phyloP scores from a whole-genome alignment of 2,113 vertebrate genomes.

The Solea senegalensis region DNA sequence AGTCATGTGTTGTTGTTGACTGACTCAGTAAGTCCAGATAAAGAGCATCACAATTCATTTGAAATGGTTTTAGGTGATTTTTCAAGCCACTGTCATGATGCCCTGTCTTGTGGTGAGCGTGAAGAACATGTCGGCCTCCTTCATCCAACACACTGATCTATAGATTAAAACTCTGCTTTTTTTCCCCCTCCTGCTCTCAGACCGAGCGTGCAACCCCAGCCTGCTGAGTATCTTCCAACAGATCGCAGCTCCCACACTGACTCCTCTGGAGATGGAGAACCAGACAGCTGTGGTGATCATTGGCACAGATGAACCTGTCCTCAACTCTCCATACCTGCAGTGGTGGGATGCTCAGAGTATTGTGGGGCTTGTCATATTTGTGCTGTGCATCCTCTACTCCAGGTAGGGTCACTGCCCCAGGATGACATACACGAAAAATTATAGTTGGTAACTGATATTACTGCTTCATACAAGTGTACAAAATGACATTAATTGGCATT shows the following conservation, averaged over 20 bases:
- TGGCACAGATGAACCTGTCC: slow-evolving; percentile 72
- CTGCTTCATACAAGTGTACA: no score
- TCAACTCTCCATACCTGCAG: slow-evolving; percentile 78
- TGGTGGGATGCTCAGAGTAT: slow-evolving; percentile 89
- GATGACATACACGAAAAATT: neutral
- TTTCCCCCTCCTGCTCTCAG: slow-evolving; percentile 66
- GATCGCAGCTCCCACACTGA: slow-evolving; percentile 74
- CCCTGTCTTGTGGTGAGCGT: neutral
- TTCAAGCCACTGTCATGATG: slow-evolving; percentile 4
- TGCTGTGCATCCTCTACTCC: slow-evolving; percentile 92
- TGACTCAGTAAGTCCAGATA: neutral
- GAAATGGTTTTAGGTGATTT: neutral
- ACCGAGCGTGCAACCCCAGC: slow-evolving; percentile 88
- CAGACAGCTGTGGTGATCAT: slow-evolving; percentile 75
- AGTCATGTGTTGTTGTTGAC: neutral
- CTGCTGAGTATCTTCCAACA: slow-evolving; percentile 88
- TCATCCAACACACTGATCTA: neutral
- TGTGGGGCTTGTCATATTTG: slow-evolving; percentile 86
- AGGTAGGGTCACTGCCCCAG: slow-evolving; percentile 80
- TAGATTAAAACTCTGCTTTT: neutral
- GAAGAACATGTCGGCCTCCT: neutral
- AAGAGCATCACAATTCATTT: neutral
- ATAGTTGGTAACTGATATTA: no score
- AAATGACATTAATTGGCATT: no score
- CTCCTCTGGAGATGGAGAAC: slow-evolving; percentile 77